Percentiles rank a stretch among this genome's conserved stretches.
phyloP scores from a whole-genome alignment of 2,888 invertebrate genomes.

The Osmoderma eremita region DNA sequence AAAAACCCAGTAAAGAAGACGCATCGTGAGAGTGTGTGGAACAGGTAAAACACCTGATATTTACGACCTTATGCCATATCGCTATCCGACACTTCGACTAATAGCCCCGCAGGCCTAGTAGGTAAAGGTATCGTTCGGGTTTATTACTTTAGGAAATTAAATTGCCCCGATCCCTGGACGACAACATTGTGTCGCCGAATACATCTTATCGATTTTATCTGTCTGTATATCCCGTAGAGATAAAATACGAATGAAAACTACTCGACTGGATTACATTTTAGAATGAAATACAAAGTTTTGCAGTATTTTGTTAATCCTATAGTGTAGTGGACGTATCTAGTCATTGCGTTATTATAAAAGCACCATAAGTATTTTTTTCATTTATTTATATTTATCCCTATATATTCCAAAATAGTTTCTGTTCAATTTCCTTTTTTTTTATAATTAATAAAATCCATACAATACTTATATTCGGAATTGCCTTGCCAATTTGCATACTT shows the following conservation, averaged over 20 bases:
- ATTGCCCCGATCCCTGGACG: conserved; percentile 31
- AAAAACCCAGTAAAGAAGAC: conserved; percentile 54
- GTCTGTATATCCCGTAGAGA: conserved; percentile 15
- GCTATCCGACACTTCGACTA: conserved; percentile 50
- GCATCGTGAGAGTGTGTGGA: conserved; percentile 51
- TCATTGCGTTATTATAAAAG: not conserved
- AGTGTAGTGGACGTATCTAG: not conserved
- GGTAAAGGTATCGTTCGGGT: conserved; percentile 41
- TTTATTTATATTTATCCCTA: too few relatives aligned
- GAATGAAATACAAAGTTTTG: not conserved
- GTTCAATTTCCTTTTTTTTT: too few relatives aligned
- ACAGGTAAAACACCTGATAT: conserved; percentile 54
- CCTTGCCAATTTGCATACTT: too few relatives aligned
- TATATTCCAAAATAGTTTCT: too few relatives aligned
- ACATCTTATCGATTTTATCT: conserved; percentile 35
- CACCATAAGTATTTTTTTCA: too few relatives aligned
- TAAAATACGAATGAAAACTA: conserved; percentile 27
- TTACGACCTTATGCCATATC: conserved; percentile 53
- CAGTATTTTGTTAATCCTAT: not conserved
- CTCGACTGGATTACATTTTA: conserved; percentile 20
- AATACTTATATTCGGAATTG: too few relatives aligned
- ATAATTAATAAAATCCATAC: too few relatives aligned
- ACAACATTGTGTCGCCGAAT: conserved; percentile 35
- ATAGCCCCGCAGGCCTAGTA: conserved; percentile 46
- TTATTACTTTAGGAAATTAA: conserved; percentile 47